Conservation (phyloP, 2,888 invertebrate genomes). For the Priocnemis perturbator region DNA sequence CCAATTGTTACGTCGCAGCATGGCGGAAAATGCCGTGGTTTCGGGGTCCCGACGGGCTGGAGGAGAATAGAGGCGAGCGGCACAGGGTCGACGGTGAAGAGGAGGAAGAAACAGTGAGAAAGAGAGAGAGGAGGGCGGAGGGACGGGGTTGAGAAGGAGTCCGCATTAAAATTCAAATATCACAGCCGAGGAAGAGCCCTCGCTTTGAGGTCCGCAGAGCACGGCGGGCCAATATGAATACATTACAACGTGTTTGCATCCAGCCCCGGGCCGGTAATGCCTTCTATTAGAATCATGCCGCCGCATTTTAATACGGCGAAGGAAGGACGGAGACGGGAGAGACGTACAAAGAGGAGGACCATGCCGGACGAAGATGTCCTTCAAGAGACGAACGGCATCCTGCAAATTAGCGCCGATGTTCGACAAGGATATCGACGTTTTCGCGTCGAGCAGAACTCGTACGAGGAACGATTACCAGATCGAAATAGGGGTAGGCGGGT, state of each 20-base stretch:
- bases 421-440: slow-evolving; percentile 24
- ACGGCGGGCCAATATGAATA: slow-evolving; percentile 67
- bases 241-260: slow-evolving; percentile 67
- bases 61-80: neutral
- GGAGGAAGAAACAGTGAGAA: slow-evolving; percentile 1
- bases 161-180: slow-evolving; percentile 67
- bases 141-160: slow-evolving; percentile 12
- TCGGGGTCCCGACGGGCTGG: slow-evolving; percentile 22
- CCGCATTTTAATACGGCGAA: slow-evolving; percentile 67
- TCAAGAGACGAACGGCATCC: slow-evolving; percentile 10
- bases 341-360: neutral
- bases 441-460: neutral
- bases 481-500: too few species aligned
- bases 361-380: slow-evolving; percentile 27
- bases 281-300: slow-evolving; percentile 72
- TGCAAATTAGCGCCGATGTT: slow-evolving; percentile 31
- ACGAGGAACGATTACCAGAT: too few species aligned
- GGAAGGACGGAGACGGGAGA: slow-evolving; percentile 13
- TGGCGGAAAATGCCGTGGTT: slow-evolving; percentile 37
- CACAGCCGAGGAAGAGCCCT: slow-evolving; percentile 53
- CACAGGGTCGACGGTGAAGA: slow-evolving; percentile 3
- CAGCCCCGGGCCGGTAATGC: slow-evolving; percentile 62
- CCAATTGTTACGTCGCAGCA: slow-evolving; percentile 42
- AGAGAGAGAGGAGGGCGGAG: neutral
- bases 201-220: slow-evolving; percentile 54